phyloP scores from a whole-genome alignment of 2,797 vertebrate species.

The Phataginus tetradactyla region DNA sequence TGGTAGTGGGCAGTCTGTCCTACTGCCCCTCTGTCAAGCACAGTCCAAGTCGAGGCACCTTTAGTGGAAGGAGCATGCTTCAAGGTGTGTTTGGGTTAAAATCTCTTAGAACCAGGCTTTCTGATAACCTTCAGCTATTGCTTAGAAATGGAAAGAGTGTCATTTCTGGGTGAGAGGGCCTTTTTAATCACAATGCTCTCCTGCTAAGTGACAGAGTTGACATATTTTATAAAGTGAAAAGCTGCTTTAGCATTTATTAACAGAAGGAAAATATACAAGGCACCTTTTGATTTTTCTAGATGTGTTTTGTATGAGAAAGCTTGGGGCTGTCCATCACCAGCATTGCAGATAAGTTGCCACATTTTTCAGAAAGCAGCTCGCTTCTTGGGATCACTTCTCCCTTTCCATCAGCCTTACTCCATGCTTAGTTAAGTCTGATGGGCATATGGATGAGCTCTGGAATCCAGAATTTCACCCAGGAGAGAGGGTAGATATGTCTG shows the following conservation, averaged over 20 bases:
- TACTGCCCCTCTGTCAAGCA: background rate
- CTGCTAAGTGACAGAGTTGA: background rate
- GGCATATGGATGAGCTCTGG: fast-evolving
- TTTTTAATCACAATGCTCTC: constrained; percentile 13
- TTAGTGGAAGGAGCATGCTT: background rate
- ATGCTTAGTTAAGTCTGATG: background rate
- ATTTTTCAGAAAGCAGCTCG: background rate
- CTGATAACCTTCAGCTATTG: background rate
- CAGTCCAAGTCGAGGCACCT: background rate
- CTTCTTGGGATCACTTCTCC: background rate
- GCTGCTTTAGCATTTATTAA: constrained; percentile 16
- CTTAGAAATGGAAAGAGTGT: background rate
- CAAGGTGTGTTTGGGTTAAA: background rate
- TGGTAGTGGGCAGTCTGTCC: background rate
- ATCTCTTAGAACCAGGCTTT: constrained; percentile 24
- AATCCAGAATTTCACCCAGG: background rate
- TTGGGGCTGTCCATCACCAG: background rate
- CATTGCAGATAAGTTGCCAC: background rate
- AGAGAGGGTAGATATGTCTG: background rate
- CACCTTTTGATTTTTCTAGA: background rate
- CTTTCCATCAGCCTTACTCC: background rate
- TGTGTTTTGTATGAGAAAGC: background rate
- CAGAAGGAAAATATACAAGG: background rate
- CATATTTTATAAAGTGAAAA: constrained; percentile 4
- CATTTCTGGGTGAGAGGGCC: background rate